Percentiles rank a stretch among this genome's conserved stretches.
These are phyloP conservation scores for Eristalinus aeneus DNA, from an alignment of 2,888 invertebrate species.

Conservation along the genomic window DNA sequence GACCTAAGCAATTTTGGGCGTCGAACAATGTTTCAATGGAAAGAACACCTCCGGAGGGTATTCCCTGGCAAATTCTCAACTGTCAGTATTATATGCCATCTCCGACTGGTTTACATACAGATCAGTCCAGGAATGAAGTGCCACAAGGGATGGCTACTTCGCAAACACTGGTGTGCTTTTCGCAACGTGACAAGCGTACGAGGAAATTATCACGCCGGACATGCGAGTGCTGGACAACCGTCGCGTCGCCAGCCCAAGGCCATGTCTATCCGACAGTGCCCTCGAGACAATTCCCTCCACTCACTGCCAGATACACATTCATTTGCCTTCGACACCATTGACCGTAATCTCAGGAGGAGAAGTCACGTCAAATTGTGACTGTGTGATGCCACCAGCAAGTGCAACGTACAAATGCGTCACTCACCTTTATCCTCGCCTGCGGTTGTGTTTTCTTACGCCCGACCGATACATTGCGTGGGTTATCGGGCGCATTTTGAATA, in stretches of 20 bases:
- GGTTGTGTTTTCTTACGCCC: slow-evolving; percentile 15
- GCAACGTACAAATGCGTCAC: neutral
- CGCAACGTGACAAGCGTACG: neutral
- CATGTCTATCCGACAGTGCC: neutral
- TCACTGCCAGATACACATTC: neutral
- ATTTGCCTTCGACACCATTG: neutral
- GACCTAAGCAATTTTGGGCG: neutral
- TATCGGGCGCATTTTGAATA: slow-evolving; percentile 28
- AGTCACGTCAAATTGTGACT: neutral
- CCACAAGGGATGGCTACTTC: neutral
- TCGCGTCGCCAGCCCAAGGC: neutral
- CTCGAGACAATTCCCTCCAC: neutral
- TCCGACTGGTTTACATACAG: neutral
- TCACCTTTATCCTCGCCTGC: neutral
- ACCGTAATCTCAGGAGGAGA: neutral
- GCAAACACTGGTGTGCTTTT: neutral
- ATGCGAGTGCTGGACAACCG: neutral
- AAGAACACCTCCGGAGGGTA: neutral
- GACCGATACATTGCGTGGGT: slow-evolving; percentile 5
- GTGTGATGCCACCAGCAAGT: neutral
- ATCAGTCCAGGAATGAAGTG: neutral
- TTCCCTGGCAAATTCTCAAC: neutral
- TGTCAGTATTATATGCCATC: neutral
- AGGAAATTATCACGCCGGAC: neutral
- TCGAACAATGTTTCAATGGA: neutral